phyloP scores from a whole-genome alignment of 1,140 invertebrate genomes.

The Scaptomyza graminum region DNA sequence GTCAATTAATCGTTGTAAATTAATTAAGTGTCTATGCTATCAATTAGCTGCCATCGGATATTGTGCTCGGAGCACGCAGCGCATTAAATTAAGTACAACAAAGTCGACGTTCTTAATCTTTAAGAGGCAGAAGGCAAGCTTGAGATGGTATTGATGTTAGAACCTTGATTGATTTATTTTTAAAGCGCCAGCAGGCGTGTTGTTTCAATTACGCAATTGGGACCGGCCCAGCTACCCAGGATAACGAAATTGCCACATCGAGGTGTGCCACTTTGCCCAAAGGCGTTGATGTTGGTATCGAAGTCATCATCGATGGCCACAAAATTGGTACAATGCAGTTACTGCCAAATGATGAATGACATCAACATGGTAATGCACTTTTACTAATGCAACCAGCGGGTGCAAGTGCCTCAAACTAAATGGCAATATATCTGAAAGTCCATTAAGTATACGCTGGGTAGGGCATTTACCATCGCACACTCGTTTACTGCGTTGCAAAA shows the following conservation, averaged over 20 bases:
- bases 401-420: neutral
- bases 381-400: constrained; percentile 9
- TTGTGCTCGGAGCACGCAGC: constrained; percentile 50
- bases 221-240: neutral
- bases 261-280: neutral
- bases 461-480: neutral
- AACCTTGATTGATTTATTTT: constrained; percentile 62
- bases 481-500: neutral
- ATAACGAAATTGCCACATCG: neutral
- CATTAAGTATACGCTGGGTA: neutral
- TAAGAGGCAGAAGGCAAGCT: constrained; percentile 1
- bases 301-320: constrained; percentile 2
- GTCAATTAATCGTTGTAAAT: constrained; percentile 43
- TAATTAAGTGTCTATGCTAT: constrained; percentile 64
- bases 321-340: neutral
- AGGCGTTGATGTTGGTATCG: neutral
- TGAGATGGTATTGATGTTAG: constrained; percentile 36
- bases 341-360: constrained; percentile 22
- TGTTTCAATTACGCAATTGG: constrained; percentile 68
- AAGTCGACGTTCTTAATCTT: constrained; percentile 19
- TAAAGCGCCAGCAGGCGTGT: constrained; percentile 43
- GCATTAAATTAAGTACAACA: neutral
- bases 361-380: constrained; percentile 54
- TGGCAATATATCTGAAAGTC: too few species aligned
- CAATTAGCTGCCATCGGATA: constrained; percentile 61